Percentiles rank a stretch among this genome's conserved stretches.
Conservation (phyloP, 2,797 vertebrate species). For the Falco peregrinus region DNA sequence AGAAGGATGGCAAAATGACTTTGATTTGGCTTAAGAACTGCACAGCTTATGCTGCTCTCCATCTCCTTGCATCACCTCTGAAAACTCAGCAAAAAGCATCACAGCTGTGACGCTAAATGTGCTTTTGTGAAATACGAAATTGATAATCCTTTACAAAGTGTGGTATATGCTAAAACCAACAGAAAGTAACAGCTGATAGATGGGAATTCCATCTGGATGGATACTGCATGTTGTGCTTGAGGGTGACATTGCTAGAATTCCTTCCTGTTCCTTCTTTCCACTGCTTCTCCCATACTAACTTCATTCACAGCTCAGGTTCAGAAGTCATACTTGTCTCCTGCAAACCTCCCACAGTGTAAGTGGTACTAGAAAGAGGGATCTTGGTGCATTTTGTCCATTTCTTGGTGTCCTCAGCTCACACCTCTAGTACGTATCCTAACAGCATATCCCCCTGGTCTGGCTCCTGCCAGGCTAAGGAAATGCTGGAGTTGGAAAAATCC, state of each 20-base stretch:
- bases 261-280: conserved; percentile 47
- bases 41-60: not conserved
- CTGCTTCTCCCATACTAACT: conserved; percentile 67
- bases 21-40: not conserved
- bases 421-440: conserved; percentile 73
- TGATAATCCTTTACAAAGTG: not conserved
- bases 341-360: conserved; percentile 71
- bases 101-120: not conserved
- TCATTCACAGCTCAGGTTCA: conserved; percentile 74
- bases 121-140: not conserved
- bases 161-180: not conserved
- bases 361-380: conserved; percentile 67
- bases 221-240: conserved; percentile 67
- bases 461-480: conserved; percentile 74
- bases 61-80: not conserved
- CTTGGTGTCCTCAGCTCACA: conserved; percentile 65
- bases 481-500: conserved; percentile 74
- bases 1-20: not conserved
- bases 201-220: not conserved
- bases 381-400: conserved; percentile 76
- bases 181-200: not conserved
- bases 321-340: conserved; percentile 75
- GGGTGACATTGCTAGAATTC: conserved; percentile 69
- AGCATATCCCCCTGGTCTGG: conserved; percentile 64
- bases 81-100: not conserved